Evolutionary conservation across 2,797 vertebrate genomes (phyloP), one percentile per base, ranked within the genome.

Genomic region (Lagorchestes hirsutus): DNA sequence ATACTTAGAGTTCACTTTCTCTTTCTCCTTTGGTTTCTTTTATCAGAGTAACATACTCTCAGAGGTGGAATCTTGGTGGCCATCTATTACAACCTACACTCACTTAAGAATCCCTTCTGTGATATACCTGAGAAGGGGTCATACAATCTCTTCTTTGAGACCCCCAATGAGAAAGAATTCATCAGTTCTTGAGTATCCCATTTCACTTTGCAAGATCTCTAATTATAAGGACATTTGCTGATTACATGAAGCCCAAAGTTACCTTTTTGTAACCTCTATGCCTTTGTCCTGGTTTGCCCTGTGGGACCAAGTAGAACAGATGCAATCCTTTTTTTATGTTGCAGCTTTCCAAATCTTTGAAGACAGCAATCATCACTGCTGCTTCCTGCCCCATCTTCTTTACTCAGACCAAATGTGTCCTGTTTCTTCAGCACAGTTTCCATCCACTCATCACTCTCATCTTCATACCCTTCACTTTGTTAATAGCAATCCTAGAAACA

Each of bases 11-110:
- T 92, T 57, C 1, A 5, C 8, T 90, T 96, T 94, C 12, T 11
- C 90, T 82, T 62, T 9, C 22, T 22, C 90, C 34, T 92, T 90
- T 93, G 28, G 40, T 93, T 92, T 14, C 2, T 91, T 92, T 96
- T 62, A 27, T 28, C n/a, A 92, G 50, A 74, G 40, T 27, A 24
- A 46, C 40, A 82, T 40, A 40, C 67, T 46, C 40, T 27, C 74
- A 82, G 18, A 82, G 74, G 18, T 24, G 22, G 40, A 24, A 46
- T 82, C 22, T 82, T 2, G 11, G 28, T 59, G 58, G 58, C 58
- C 58, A 31, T 56, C 56, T 56, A 56, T 56, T 24, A 24, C 55
- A 56, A 56, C 55, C 55, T 29, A 31, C 10, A 12, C 29, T 59
- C 58, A 59, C 4, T 62, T 62, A 34, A 62, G 59, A 62, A 34